Base-by-base conservation (phyloP, 2,888 invertebrate genomes). In the Cistogaster globosa region DNA sequence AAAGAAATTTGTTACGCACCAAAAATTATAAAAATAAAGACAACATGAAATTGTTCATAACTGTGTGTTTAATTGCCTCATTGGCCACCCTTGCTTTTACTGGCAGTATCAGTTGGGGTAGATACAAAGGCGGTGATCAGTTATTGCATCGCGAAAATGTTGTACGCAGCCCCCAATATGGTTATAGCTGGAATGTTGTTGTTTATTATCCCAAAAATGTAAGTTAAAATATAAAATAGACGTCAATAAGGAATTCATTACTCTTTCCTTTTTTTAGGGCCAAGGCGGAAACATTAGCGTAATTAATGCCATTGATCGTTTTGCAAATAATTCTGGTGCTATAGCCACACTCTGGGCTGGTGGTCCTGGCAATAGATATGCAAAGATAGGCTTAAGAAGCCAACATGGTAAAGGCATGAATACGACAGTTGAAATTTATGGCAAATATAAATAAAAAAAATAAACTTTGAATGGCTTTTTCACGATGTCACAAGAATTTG, bases 301-400 rank as follows among this genome's bases (percentile, higher is more conserved):
- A 14, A 45, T 91, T 71, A 75, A 68, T 55, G 89, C 89, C 0
- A 85, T 75, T 77, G 91, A 91, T 74, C 88, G 88, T 82, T 90
- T 90, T 79, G 88, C 86, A 74, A 90, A 91, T 80, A 86, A 2
- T 36, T 88, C 90, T 0, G 90, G 91, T 0, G 90, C 90, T 18
- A 0, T 26, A 0, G 84, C 89, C n/a, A 2, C 51, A 6, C 74
- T 91, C 0, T 86, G 36, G 65, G 87, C 88, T 11, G 91, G 91
- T 38, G 91, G 91, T 53, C 88, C 88, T 0, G 84, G 85, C 16
- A 86, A 11, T 6, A 87, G 79, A 14, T 87, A 32, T 20, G 87
- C 75, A 45, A 81, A 76, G 36, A 9, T 90, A 32, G 87, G 88
- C 53, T 87, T 90, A 0, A 87, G 77, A n/a, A 80, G 90, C 22